These are phyloP conservation scores for Bufotes viridis DNA, from an alignment of 2,797 vertebrate genomes.

Conservation along the genomic window DNA sequence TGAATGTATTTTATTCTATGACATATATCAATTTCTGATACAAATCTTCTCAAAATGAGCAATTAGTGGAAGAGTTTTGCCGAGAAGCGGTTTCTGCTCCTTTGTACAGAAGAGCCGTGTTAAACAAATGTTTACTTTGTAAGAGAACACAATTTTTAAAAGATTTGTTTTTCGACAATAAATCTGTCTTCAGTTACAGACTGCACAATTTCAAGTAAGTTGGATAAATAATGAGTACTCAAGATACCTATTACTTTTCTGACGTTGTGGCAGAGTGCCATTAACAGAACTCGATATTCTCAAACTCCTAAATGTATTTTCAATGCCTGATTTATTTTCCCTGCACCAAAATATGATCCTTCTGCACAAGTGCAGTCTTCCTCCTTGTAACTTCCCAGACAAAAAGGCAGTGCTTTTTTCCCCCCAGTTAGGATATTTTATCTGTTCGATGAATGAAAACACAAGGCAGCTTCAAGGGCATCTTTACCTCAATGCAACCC, in stretches of 20 bases:
- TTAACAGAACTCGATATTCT: constrained; percentile 60
- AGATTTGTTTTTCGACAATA: constrained; percentile 55
- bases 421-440: constrained; percentile 27
- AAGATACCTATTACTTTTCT: constrained; percentile 61
- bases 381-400: constrained; percentile 30
- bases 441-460: constrained; percentile 32
- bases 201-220: constrained; percentile 58
- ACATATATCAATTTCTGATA: constrained; percentile 2
- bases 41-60: constrained; percentile 19
- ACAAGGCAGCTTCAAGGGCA: constrained; percentile 38
- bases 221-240: constrained; percentile 63
- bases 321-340: constrained; percentile 57
- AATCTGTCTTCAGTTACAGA: constrained; percentile 60
- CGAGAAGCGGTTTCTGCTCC: not conserved
- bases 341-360: constrained; percentile 28
- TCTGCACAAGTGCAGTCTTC: constrained; percentile 33
- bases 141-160: constrained; percentile 51
- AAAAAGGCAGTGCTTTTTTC: not conserved
- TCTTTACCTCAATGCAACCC: constrained; percentile 30
- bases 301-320: constrained; percentile 58
- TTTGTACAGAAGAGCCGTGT: constrained; percentile 31
- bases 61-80: constrained; percentile 34
- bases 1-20: not conserved
- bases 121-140: constrained; percentile 53
- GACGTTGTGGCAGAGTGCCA: constrained; percentile 60